phyloP scores from a whole-genome alignment of 2,113 vertebrate genomes.

The Poicephalus gulielmi region DNA sequence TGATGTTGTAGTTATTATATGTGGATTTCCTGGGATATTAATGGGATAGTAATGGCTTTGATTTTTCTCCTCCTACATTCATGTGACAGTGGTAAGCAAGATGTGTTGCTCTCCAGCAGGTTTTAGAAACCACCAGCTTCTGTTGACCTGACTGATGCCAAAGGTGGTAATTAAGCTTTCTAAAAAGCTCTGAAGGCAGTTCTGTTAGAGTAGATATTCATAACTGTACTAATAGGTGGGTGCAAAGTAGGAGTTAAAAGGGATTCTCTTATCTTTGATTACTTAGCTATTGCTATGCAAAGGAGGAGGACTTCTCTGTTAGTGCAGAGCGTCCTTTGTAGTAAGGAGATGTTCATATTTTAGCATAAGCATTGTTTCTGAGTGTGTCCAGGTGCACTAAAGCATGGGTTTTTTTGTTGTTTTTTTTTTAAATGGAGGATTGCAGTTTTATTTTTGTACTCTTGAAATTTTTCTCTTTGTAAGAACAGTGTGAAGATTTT shows the following conservation, averaged over 20 bases:
- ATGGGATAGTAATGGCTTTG: not conserved
- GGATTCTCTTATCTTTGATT: not conserved
- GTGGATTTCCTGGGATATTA: not conserved
- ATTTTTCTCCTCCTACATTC: not conserved
- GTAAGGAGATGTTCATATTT: not conserved
- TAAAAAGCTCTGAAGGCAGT: not conserved
- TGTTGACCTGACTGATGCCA: not conserved
- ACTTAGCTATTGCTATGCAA: not conserved
- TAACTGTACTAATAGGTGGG: not conserved
- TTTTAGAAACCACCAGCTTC: not conserved
- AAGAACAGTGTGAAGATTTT: not conserved
- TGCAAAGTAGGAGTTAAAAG: slow-evolving; percentile 29
- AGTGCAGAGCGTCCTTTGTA: not conserved
- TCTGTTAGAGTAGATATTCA: not conserved
- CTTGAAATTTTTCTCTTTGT: fast-evolving
- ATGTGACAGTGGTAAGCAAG: not conserved
- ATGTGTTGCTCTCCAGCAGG: not conserved
- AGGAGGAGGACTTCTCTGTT: not conserved
- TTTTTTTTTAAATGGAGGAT: fast-evolving
- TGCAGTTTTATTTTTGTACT: not conserved
- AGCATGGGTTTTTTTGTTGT: not conserved
- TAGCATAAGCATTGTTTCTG: not conserved
- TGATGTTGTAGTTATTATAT: fast-evolving
- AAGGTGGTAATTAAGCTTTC: not conserved
- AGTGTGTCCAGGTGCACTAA: not conserved